Conservation (phyloP, 2,113 vertebrate genomes). For the Serinus canaria region DNA sequence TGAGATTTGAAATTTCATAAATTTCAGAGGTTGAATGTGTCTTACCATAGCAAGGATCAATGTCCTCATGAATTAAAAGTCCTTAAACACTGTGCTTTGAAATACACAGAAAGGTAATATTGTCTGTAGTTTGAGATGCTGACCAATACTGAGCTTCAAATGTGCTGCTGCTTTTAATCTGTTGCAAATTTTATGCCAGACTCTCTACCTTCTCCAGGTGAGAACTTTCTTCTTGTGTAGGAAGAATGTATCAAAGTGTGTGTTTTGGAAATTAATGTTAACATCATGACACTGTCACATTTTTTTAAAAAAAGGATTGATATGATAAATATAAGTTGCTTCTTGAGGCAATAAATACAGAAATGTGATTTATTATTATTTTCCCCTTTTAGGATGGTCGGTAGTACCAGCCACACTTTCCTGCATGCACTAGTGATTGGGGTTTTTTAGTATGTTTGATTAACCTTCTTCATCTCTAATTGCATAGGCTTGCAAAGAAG, state of each 20-base stretch:
- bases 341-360: background rate
- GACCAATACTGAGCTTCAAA: background rate
- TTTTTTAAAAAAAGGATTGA: background rate
- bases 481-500: slow-evolving; percentile 84
- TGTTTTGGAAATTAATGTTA: background rate
- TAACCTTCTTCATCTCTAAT: slow-evolving; percentile 37
- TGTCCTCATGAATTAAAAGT: background rate
- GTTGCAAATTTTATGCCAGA: background rate
- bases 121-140: background rate
- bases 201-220: background rate
- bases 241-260: background rate
- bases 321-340: background rate
- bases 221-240: background rate
- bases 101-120: background rate
- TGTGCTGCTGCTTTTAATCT: background rate
- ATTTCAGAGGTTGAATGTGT: background rate
- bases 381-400: background rate
- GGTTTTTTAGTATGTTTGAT: background rate
- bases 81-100: background rate
- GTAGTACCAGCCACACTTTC: background rate
- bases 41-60: background rate
- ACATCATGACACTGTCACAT: background rate
- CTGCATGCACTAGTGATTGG: background rate
- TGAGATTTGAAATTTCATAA: background rate
- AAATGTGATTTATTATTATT: background rate